A percentile compares a stretch with the other conserved stretches of the same genome.
Evolutionary conservation across 2,113 vertebrate genomes (phyloP).

Genomic region (Pachyramphus minor): DNA sequence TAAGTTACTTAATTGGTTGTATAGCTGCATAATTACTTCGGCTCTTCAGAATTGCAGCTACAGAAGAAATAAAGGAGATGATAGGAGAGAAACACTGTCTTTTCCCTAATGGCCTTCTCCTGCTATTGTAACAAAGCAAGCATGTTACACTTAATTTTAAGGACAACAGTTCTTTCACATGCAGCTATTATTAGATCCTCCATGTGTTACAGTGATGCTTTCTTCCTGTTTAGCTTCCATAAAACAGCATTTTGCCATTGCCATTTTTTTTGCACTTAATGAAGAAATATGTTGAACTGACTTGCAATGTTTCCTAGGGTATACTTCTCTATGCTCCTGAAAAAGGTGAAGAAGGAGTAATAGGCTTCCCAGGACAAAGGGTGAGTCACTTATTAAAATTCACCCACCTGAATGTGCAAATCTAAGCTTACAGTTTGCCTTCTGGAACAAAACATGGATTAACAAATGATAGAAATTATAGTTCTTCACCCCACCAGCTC

Average conservation of each 20-base stretch:
- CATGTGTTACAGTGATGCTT: neutral
- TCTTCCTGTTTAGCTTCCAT: constrained; percentile 15
- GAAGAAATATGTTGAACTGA: neutral
- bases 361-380: constrained; percentile 82
- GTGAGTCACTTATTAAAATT: constrained; percentile 63
- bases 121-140: neutral
- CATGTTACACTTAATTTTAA: constrained; percentile 5
- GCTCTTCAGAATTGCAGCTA: neutral
- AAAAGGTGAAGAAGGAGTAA: constrained; percentile 85
- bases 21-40: neutral
- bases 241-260: neutral
- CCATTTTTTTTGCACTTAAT: constrained; percentile 1
- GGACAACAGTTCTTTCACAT: neutral
- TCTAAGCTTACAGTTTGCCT: neutral
- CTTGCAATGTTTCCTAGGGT: constrained; percentile 62
- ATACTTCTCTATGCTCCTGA: constrained; percentile 15
- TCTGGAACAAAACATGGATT: neutral
- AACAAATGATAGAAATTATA: neutral
- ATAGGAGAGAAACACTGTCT: neutral
- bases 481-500: neutral
- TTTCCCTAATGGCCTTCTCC: neutral
- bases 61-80: neutral
- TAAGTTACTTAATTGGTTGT: neutral
- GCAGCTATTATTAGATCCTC: neutral
- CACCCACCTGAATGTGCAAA: neutral